Evolutionary conservation across 2,888 invertebrate species (phyloP).

Genomic region (Lasioglossum zephyrum): DNA sequence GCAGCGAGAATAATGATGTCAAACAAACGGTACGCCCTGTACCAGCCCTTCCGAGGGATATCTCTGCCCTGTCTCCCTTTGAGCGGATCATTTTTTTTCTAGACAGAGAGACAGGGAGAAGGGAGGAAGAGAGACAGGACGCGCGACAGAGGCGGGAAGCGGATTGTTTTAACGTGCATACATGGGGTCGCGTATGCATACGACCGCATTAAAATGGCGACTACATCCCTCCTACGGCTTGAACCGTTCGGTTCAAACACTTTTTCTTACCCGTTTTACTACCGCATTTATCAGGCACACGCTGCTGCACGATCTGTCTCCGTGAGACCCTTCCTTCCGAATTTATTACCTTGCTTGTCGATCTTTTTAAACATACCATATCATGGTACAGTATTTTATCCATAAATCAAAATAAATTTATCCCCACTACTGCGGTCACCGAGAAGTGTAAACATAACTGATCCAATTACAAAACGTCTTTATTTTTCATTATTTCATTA

Average conservation of each 20-base stretch:
- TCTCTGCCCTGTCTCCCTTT: constrained; percentile 65
- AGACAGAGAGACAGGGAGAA: constrained; percentile 23
- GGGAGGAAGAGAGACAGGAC: constrained; percentile 34
- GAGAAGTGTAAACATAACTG: too few species aligned
- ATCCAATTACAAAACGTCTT: too few species aligned
- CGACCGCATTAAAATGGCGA: constrained; percentile 67
- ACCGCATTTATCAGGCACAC: background rate
- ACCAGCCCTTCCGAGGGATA: constrained; percentile 67
- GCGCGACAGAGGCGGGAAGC: constrained; percentile 38
- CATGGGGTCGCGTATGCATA: constrained; percentile 67
- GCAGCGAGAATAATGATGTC: constrained; percentile 80
- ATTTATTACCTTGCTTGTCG: background rate
- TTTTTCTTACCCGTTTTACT: constrained; percentile 7
- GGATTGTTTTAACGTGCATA: constrained; percentile 80
- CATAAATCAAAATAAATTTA: too few species aligned
- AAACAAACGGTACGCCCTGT: constrained; percentile 76
- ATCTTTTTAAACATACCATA: background rate
- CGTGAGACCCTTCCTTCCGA: background rate
- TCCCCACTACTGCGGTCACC: too few species aligned
- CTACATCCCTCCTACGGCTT: constrained; percentile 30
- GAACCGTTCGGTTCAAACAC: background rate
- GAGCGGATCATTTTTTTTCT: constrained; percentile 70
- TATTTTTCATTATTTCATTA: too few species aligned
- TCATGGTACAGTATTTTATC: too few species aligned
- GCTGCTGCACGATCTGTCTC: background rate